Evolutionary conservation across 2,888 invertebrate species (phyloP), one percentile per base, ranked within the genome.

Genomic region (Amaurobius ferox): DNA sequence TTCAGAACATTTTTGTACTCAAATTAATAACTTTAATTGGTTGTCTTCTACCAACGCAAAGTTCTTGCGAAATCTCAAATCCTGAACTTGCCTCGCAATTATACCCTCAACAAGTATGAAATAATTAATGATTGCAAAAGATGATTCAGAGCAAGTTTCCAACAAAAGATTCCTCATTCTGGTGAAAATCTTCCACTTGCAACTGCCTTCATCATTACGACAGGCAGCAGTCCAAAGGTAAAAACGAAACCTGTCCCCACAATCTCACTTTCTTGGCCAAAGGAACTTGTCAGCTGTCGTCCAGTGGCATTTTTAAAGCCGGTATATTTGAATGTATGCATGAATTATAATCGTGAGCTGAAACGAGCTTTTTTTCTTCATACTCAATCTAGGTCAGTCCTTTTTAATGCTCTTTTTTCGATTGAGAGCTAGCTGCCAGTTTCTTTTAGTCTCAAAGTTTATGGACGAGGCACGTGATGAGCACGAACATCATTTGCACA

Each of bases 281-380:
- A 64, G 30, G 30, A 16, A 29, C 13, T 64, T 55, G 55, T 64
- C n/a, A 64, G 30, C 29, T 64, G 64, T 29, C 64, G 19, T 64
- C 30, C 29, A 64, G 64, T 64, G 29, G 16, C 29, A 64, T 64
- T 64, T 64, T 48, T 64, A 64, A n/a, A 30, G 23, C 16, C n/a
- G 30, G n/a, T 16, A 64, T 64, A 30, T 64, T 29, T n/a, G 30
- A 29, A 30, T 29, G 64, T 64, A 64, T 30, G 55, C 55, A 55
- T 55, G 55, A 55, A 55, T 55, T 55, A 55, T 55, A 55, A 55
- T 55, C 55, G 55, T 23, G 55, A n/a, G 23, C 55, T 55, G 23
- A 23, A 44, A 55, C 55, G 19, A 16, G 23, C 2, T 55, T 16
- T 55, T 55, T 55, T 23, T 23, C 23, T 55, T 23, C 23, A 23